Conservation (phyloP, 2,113 vertebrate species). For the Macaca nemestrina region DNA sequence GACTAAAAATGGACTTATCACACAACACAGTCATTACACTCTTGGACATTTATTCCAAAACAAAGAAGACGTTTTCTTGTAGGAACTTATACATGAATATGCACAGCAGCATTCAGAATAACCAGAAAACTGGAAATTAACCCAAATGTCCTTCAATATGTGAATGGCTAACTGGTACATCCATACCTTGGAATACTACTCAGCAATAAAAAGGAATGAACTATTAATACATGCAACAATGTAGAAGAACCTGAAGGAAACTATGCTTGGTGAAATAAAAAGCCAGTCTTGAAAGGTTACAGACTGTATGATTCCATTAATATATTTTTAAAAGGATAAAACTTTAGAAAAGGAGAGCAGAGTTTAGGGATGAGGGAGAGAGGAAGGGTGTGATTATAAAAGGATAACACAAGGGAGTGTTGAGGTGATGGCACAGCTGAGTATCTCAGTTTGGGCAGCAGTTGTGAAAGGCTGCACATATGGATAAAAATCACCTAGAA, state of each 20-base stretch:
- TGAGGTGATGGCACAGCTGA: background rate
- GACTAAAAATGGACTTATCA: background rate
- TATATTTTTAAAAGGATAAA: background rate
- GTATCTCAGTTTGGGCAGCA: background rate
- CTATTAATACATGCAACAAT: background rate
- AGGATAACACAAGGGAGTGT: background rate
- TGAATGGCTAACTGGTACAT: background rate
- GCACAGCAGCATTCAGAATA: background rate
- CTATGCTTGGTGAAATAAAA: background rate
- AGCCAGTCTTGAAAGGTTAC: background rate
- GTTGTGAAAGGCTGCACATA: background rate
- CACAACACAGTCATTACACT: background rate
- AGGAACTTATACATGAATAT: constrained; percentile 3
- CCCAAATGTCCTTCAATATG: background rate
- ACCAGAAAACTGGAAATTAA: background rate
- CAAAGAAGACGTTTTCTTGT: background rate
- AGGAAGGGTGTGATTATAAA: background rate
- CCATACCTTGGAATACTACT: background rate
- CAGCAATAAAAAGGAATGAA: background rate
- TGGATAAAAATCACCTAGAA: background rate
- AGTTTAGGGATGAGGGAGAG: background rate
- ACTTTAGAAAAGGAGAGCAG: background rate
- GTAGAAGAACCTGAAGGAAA: background rate
- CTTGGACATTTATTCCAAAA: background rate
- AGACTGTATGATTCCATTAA: background rate